phyloP scores from a whole-genome alignment of 2,113 vertebrate genomes.

The Podarcis raffonei region DNA sequence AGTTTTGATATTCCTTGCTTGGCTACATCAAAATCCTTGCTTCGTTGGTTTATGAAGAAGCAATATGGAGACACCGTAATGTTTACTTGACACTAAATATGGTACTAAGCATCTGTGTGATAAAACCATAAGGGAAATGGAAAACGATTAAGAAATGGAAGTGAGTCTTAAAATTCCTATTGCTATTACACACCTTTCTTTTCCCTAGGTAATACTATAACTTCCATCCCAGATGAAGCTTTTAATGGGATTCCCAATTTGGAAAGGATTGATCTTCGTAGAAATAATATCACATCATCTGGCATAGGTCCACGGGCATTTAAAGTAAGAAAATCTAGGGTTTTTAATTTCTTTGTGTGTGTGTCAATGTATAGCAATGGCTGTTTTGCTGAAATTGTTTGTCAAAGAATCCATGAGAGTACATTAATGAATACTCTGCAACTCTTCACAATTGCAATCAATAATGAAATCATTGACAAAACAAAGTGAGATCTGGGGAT shows the following conservation, averaged over 20 bases:
- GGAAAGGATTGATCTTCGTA: constrained; percentile 94
- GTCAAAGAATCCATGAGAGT: neutral
- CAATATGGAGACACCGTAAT: neutral
- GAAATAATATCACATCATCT: constrained; percentile 86
- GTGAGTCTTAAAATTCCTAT: neutral
- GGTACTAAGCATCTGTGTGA: neutral
- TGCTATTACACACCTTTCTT: neutral
- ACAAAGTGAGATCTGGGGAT: neutral
- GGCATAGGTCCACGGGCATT: constrained; percentile 84
- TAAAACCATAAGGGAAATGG: neutral
- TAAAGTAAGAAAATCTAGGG: constrained; percentile 79
- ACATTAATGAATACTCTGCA: constrained; percentile 32
- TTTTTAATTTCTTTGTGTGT: neutral
- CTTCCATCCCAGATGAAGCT: constrained; percentile 84
- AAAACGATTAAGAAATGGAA: constrained; percentile 1
- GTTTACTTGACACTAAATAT: neutral
- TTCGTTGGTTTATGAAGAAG: neutral
- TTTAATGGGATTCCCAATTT: constrained; percentile 94
- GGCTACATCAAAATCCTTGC: neutral
- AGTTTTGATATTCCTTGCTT: neutral
- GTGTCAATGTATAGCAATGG: constrained; percentile 25
- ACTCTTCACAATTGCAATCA: constrained; percentile 14
- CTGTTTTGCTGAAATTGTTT: constrained; percentile 34
- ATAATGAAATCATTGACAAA: constrained; percentile 34
- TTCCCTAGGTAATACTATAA: constrained; percentile 87